Percentiles rank a stretch among this genome's conserved stretches.
These are phyloP conservation scores for Rachycentron canadum DNA, from an alignment of 2,797 vertebrate genomes.

Conservation along the genomic window DNA sequence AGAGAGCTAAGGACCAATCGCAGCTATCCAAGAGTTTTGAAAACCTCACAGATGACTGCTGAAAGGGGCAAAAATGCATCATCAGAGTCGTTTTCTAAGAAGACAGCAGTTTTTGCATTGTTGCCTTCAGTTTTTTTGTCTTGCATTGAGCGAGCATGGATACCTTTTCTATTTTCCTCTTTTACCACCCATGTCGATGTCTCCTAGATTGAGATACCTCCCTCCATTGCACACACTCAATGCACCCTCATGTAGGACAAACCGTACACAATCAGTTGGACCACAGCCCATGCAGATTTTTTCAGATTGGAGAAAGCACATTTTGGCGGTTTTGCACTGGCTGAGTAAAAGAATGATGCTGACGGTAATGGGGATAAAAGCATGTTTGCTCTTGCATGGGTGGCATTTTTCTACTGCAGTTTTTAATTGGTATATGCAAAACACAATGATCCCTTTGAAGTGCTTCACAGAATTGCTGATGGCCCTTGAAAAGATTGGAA, in stretches of 20 bases:
- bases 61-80: constrained; percentile 1
- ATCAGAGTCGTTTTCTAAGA: neutral
- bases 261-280: constrained; percentile 73
- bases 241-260: constrained; percentile 80
- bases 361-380: constrained; percentile 42
- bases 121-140: constrained; percentile 32
- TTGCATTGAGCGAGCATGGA: constrained; percentile 41
- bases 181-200: constrained; percentile 82
- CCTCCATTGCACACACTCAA: constrained; percentile 82
- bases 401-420: constrained; percentile 49
- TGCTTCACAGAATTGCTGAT: constrained; percentile 24
- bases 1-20: constrained; percentile 9
- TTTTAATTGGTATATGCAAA: constrained; percentile 61
- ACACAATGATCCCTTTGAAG: constrained; percentile 10
- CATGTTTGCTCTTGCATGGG: constrained; percentile 54
- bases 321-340: constrained; percentile 66
- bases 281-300: constrained; percentile 67
- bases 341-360: constrained; percentile 52
- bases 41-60: neutral
- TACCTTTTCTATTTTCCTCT: constrained; percentile 53
- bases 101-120: constrained; percentile 1
- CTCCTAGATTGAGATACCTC: constrained; percentile 78
- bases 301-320: constrained; percentile 71
- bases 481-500: constrained; percentile 52
- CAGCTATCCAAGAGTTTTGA: neutral